Percentiles rank a stretch among this genome's conserved stretches.
Evolutionary conservation across 2,797 vertebrate genomes (phyloP).

Genomic region (Fratercula arctica): DNA sequence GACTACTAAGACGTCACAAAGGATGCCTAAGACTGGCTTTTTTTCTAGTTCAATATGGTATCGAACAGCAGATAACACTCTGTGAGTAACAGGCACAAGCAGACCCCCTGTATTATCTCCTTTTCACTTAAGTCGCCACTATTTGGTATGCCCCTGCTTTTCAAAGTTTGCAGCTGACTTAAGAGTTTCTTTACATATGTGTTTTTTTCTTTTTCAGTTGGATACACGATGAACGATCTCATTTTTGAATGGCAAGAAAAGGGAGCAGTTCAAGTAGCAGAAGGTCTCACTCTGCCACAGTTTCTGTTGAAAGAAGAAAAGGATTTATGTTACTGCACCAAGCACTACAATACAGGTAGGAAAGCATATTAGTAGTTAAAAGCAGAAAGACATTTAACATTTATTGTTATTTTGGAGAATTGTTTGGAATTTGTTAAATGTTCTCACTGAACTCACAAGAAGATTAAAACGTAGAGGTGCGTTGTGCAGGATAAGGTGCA

Average conservation of each 20-base stretch:
- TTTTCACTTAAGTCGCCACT: not conserved
- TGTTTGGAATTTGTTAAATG: not conserved
- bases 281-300: slow-evolving; percentile 95
- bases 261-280: slow-evolving; percentile 93
- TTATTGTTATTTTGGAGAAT: not conserved
- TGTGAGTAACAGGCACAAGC: not conserved
- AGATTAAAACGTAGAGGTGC: not conserved
- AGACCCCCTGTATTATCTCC: not conserved
- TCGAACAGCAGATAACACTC: not conserved
- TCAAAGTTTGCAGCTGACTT: not conserved
- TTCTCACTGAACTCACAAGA: not conserved
- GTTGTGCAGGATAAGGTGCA: not conserved
- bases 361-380: not conserved
- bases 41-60: not conserved
- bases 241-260: slow-evolving; percentile 99
- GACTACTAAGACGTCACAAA: not conserved
- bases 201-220: slow-evolving; percentile 80
- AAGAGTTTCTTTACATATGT: not conserved
- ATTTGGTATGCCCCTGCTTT: not conserved
- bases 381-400: not conserved
- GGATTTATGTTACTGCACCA: slow-evolving; percentile 95
- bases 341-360: slow-evolving; percentile 97
- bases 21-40: not conserved
- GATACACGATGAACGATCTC: slow-evolving; percentile 98
- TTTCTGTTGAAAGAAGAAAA: slow-evolving; percentile 96